These are phyloP conservation scores for Danio albolineatus DNA, from an alignment of 2,797 vertebrate genomes.

Conservation along the genomic window DNA sequence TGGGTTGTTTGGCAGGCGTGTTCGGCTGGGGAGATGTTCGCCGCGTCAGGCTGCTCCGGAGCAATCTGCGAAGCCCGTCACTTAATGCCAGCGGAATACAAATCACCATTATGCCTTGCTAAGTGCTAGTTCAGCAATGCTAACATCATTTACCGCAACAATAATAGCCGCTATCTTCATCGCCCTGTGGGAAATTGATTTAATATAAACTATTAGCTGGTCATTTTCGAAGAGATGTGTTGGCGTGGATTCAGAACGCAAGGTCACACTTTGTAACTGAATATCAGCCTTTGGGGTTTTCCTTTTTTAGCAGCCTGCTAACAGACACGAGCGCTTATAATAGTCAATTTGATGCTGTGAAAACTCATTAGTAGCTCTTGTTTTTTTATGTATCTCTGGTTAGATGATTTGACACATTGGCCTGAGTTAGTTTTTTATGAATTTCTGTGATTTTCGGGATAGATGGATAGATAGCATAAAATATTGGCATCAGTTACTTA, in stretches of 20 bases:
- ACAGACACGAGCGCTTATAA: not conserved
- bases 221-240: constrained; percentile 49
- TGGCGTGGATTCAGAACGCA: constrained; percentile 26
- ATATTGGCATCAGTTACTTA: no score
- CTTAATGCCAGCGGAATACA: constrained; percentile 42
- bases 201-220: constrained; percentile 57
- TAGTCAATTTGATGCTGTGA: not conserved
- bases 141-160: constrained; percentile 61
- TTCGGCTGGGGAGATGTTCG: constrained; percentile 50
- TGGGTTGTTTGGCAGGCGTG: constrained; percentile 55
- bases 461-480: no score
- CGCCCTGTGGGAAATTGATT: constrained; percentile 55
- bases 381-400: not conserved
- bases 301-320: constrained; percentile 4
- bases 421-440: not conserved
- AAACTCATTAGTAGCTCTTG: not conserved
- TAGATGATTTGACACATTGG: not conserved
- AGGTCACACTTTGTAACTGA: constrained; percentile 27
- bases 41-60: constrained; percentile 20
- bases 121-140: constrained; percentile 57
- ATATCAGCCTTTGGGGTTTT: constrained; percentile 27
- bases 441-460: not conserved
- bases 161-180: constrained; percentile 50
- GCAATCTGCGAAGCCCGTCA: constrained; percentile 6
- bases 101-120: constrained; percentile 53